Conservation (phyloP, 2,888 invertebrate species). For the Drosophila neonasuta region DNA sequence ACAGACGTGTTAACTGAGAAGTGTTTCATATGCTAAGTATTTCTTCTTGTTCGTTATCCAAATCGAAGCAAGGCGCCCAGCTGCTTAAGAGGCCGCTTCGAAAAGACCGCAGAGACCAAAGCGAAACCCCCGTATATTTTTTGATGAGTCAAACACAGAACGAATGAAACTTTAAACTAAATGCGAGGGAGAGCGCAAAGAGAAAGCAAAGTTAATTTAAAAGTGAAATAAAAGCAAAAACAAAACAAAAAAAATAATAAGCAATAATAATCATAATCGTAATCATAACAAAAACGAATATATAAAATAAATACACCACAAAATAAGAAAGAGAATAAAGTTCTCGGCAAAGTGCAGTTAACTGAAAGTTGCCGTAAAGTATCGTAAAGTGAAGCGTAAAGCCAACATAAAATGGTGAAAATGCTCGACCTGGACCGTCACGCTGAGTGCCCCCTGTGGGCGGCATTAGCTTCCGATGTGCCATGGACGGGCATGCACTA, state of each 20-base stretch:
- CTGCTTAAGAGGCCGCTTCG: conserved; percentile 31
- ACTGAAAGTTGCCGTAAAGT: conserved; percentile 23
- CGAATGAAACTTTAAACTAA: conserved; percentile 20
- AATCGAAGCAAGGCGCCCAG: conserved; percentile 42
- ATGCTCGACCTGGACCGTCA: conserved; percentile 86
- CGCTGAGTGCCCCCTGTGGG: conserved; percentile 85
- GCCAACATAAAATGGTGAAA: conserved; percentile 79
- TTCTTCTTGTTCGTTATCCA: conserved; percentile 7
- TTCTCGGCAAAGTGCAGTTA: conserved; percentile 28
- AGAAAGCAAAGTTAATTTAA: conserved; percentile 34
- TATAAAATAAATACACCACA: not conserved
- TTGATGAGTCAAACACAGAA: conserved; percentile 52
- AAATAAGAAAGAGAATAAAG: not conserved
- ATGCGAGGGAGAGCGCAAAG: conserved; percentile 4
- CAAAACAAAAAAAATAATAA: conserved; percentile 32
- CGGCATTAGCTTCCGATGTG: conserved; percentile 84
- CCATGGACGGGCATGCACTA: conserved; percentile 93
- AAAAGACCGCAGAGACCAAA: conserved; percentile 11
- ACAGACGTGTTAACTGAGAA: conserved; percentile 54
- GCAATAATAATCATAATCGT: conserved; percentile 21
- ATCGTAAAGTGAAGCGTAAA: conserved; percentile 28
- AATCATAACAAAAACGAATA: conserved; percentile 13
- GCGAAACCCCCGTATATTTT: conserved; percentile 25
- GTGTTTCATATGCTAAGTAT: conserved; percentile 13
- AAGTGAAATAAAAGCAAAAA: conserved; percentile 33